Base-by-base conservation (phyloP, 2,888 invertebrate species). In the Athalia cordata region DNA sequence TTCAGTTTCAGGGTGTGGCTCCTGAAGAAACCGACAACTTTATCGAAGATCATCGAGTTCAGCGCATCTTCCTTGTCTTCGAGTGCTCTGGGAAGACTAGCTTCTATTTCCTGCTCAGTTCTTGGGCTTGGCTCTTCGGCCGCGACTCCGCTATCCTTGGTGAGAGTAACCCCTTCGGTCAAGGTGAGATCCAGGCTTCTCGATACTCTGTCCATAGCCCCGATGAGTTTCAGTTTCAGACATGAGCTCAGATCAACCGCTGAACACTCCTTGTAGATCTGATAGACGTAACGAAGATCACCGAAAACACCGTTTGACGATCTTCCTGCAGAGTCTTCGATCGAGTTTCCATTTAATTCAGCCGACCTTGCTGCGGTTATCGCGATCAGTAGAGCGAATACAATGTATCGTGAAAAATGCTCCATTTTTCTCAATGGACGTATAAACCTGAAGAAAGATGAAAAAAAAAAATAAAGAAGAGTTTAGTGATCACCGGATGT, bases 1-100 rank as follows among this genome's bases (percentile, higher is more conserved):
- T 96, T 96, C 82, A 96, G 92, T 93, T 96, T 95, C 85, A 96
- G 90, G 77, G 95, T 95, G 90, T 96, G 96, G 84, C 94, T 93
- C 90, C 94, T 94, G 90, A 96, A 92, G 91, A 96, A 96, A 86
- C 92, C 93, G 81, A 94, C 91, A 84, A 96, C 91, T 86, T 94
- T 95, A 87, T 95, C 94, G 86, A 95, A 90, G 86, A 97, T 95
- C 90, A 96, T 92, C 82, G 92, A 92, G 88, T 95, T 95, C 76
- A 96, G 91, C 6, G 94, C 94, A 82, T 94, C 93, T 68, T 95
- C 94, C 80, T 93, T 93, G 86, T 96, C 96, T 76, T 94, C 94
- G 80, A 95, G 88, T 64, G 94, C 93, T 84, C 96, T 93, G 0
- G 96, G 96, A 81, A 96, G 91, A 79, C 92, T 93, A 47, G 95